A percentile compares a stretch with the other conserved stretches of the same genome.
phyloP scores from a whole-genome alignment of 2,797 vertebrate species.

The Nannoperca australis region DNA sequence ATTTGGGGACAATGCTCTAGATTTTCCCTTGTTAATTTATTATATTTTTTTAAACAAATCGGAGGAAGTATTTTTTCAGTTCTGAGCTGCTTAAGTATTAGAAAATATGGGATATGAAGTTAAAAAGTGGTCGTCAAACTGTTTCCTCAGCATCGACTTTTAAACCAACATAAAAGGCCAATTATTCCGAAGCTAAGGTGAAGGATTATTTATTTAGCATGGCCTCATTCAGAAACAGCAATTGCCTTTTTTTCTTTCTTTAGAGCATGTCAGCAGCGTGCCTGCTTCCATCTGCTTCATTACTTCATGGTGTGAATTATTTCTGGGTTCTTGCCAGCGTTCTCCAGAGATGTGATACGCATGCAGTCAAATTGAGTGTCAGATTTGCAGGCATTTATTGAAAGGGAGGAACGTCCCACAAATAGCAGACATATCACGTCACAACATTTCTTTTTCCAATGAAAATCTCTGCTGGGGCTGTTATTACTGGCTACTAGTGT shows the following conservation, averaged over 20 bases:
- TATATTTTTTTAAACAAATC: neutral
- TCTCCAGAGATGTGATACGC: neutral
- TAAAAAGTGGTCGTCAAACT: slow-evolving; percentile 1
- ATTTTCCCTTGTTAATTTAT: neutral
- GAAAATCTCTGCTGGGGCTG: neutral
- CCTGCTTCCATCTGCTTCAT: neutral
- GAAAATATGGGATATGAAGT: neutral
- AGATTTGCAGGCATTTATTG: neutral
- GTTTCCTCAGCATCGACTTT: neutral
- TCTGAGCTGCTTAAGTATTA: slow-evolving; percentile 3
- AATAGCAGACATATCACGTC: neutral
- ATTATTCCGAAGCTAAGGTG: neutral
- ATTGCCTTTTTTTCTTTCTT: neutral
- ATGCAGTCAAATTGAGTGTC: neutral
- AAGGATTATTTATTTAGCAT: neutral
- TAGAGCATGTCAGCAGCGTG: neutral
- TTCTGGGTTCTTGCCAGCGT: neutral
- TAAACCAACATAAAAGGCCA: neutral
- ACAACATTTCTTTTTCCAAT: neutral
- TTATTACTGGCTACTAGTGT: neutral
- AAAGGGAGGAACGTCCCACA: neutral
- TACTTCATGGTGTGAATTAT: neutral
- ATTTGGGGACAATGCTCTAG: neutral
- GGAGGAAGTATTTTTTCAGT: neutral
- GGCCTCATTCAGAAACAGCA: neutral